Conservation (phyloP, 2,797 vertebrate genomes). For the Megalops cyprinoides region DNA sequence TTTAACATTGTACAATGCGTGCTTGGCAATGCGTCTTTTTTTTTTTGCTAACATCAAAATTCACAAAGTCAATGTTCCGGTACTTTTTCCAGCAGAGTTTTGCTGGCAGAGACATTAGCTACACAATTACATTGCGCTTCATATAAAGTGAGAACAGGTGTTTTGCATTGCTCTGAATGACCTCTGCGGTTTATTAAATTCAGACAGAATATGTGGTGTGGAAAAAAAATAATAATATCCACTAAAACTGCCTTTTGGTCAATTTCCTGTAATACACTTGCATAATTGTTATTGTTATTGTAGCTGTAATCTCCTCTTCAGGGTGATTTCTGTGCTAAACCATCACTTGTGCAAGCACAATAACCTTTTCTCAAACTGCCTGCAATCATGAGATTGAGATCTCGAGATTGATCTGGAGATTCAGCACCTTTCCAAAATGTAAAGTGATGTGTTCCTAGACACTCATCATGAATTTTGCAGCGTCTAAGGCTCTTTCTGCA, state of each 20-base stretch:
- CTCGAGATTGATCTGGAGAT: conserved; percentile 23
- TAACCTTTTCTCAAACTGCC: not conserved
- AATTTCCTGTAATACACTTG: not conserved
- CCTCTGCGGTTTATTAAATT: not conserved
- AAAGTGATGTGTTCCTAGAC: not conserved
- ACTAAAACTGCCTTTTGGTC: not conserved
- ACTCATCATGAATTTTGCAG: conserved; percentile 25
- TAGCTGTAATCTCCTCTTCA: not conserved
- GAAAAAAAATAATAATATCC: not conserved
- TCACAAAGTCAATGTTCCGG: too few species aligned
- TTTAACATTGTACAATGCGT: too few species aligned
- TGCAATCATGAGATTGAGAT: too few species aligned
- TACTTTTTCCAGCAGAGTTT: too few species aligned
- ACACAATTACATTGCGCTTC: not conserved
- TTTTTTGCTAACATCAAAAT: too few species aligned
- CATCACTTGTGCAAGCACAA: not conserved
- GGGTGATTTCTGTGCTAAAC: not conserved
- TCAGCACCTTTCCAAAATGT: conserved; percentile 30
- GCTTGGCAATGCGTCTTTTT: too few species aligned
- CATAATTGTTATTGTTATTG: not conserved
- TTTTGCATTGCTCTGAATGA: not conserved
- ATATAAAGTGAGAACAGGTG: not conserved
- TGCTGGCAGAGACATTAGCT: not conserved
- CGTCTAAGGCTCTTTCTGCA: not conserved
- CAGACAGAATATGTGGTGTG: not conserved